Percentiles rank a stretch among this genome's conserved stretches.
Conservation (phyloP, 2,888 invertebrate genomes). For the Tridacna gigas region DNA sequence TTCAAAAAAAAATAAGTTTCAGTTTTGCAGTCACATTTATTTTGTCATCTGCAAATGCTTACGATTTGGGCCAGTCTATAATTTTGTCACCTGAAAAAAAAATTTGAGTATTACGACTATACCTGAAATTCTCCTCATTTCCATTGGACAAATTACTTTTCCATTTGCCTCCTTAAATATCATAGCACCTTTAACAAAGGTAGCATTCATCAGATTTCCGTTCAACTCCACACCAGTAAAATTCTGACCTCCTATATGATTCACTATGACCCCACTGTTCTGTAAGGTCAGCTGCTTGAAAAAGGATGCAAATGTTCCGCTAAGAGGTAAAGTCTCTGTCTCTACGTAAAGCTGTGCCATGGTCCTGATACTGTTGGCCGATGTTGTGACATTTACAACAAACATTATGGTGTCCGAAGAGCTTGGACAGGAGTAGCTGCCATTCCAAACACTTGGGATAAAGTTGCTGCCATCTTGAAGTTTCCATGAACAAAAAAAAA, state of each 20-base stretch:
- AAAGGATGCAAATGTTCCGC: conserved; percentile 47
- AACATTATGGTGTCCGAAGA: conserved; percentile 34
- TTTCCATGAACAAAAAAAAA: not conserved
- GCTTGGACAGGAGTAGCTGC: conserved; percentile 58
- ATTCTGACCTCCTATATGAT: conserved; percentile 49
- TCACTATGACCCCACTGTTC: conserved; percentile 19
- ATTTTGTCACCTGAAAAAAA: no score
- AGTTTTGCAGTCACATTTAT: no score
- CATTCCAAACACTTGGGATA: conserved; percentile 69
- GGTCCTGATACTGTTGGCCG: conserved; percentile 41
- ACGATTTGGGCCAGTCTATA: no score
- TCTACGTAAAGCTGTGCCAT: conserved; percentile 41
- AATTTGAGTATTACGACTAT: not conserved
- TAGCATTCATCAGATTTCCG: conserved; percentile 29
- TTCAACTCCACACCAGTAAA: conserved; percentile 58
- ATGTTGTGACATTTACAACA: conserved; percentile 52
- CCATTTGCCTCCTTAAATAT: conserved; percentile 42
- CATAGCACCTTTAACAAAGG: conserved; percentile 45
- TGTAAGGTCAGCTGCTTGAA: conserved; percentile 49
- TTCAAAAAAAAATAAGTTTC: no score
- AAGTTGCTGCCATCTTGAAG: conserved; percentile 33
- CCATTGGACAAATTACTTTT: conserved; percentile 44
- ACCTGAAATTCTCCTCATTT: conserved; percentile 55
- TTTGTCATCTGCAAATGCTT: no score
- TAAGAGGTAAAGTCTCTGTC: conserved; percentile 32